A percentile compares a stretch with the other conserved stretches of the same genome.
phyloP scores from a whole-genome alignment of 2,888 invertebrate genomes.

The Empis stercorea region DNA sequence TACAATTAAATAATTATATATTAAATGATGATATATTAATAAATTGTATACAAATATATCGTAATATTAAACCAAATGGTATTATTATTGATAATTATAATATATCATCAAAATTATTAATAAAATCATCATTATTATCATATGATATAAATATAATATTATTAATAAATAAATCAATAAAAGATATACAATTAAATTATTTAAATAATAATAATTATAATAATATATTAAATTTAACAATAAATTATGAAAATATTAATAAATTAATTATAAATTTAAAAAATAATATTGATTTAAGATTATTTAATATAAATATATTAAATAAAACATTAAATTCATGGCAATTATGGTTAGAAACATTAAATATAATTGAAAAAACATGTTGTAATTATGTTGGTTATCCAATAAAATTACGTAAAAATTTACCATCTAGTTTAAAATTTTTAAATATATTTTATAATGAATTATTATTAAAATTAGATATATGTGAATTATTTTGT shows the following conservation, averaged over 20 bases:
- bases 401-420: constrained; percentile 35
- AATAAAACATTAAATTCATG: constrained; percentile 42
- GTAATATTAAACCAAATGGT: constrained; percentile 41
- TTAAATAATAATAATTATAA: constrained; percentile 2
- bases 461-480: constrained; percentile 40
- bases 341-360: constrained; percentile 40
- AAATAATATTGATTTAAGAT: neutral
- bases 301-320: constrained; percentile 41
- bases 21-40: constrained; percentile 37
- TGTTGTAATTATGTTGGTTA: constrained; percentile 41
- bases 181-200: constrained; percentile 34
- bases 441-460: constrained; percentile 44
- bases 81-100: constrained; percentile 51
- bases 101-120: constrained; percentile 38
- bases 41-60: constrained; percentile 42
- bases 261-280: constrained; percentile 1
- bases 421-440: constrained; percentile 38
- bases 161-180: constrained; percentile 33
- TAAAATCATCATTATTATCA: constrained; percentile 38
- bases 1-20: neutral
- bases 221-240: neutral
- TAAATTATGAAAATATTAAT: constrained; percentile 9
- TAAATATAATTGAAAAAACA: constrained; percentile 30
- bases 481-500: constrained; percentile 42
- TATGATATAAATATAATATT: constrained; percentile 45